Base-by-base conservation (phyloP, 2,113 vertebrate genomes). In the Microcebus lehilahytsara region DNA sequence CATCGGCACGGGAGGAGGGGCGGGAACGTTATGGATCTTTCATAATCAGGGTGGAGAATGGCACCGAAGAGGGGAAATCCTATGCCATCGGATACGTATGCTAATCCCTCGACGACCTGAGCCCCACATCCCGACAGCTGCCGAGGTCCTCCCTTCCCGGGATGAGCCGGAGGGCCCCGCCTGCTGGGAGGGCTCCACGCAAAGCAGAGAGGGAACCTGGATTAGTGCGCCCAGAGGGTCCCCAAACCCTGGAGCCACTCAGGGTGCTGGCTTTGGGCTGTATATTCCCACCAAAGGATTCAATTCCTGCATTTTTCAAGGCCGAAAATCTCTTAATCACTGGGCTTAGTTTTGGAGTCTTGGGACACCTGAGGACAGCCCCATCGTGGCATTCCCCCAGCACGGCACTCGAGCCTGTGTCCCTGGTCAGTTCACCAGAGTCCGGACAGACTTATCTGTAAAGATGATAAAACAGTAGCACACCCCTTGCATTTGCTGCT, bases 241-340 rank as follows among this genome's bases (percentile, higher is more conserved):
- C 97, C 93, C 91, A 89, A 89, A 91, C 97, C 69, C 66, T 78
- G 91, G 95, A 97, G 81, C 85, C 87, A n/a, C 96, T 96, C 93
- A 60, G 93, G 95, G 91, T 91, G 42, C 90, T 51, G 95, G 90
- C 92, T 96, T 92, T 3, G 4, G 37, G 3, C 20, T 14, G 88
- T 69, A 80, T 87, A 78, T 98, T 98, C 95, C 96, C 95, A 46
- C 95, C 69, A 34, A 96, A 89, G 96, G 85, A 97, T 97, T 98
- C 97, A 80, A 98, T 96, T 97, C 97, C 62, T 66, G 46, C 42
- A 0, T 2, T 62, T 91, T n/a, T 56, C 46, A 81, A 75, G 37
- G 95, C 94, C 97, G 53, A 1, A 51, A 95, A 93, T 95, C 91
- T 88, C 86, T 85, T 96, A 95, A 98, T 98, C 97, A 53, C 95